Percentiles rank a stretch among this genome's conserved stretches.
These are phyloP conservation scores for Zoanthus sansibaricus DNA, from an alignment of 92 coral and sea anemone genomes.

Conservation along the genomic window DNA sequence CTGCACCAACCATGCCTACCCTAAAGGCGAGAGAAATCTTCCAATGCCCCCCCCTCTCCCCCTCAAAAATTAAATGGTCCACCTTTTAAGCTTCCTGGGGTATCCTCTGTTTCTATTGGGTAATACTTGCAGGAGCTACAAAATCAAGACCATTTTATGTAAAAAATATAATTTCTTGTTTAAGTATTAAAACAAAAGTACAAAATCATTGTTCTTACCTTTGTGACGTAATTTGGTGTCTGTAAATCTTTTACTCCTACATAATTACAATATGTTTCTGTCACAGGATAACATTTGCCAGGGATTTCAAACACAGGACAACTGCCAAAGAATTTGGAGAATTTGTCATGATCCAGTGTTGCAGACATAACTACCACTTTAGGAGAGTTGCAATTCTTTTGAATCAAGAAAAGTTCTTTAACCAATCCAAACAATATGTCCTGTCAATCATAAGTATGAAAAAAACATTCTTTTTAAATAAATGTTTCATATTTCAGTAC, in stretches of 20 bases:
- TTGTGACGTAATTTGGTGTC: slow-evolving; percentile 83
- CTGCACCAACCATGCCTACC: no score
- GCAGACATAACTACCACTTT: slow-evolving; percentile 93
- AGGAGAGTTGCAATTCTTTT: slow-evolving; percentile 46
- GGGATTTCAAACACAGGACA: slow-evolving; percentile 97
- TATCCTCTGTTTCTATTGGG: background rate
- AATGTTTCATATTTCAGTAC: background rate
- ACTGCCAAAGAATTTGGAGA: slow-evolving; percentile 79
- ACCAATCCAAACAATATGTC: slow-evolving; percentile 94
- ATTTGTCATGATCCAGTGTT: slow-evolving; percentile 87
- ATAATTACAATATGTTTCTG: slow-evolving; percentile 72
- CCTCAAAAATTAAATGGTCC: background rate
- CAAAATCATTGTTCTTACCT: slow-evolving; percentile 55
- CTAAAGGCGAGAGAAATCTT: no score
- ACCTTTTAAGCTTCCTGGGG: background rate
- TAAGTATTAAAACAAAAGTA: no score
- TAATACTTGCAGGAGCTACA: background rate
- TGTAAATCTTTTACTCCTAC: slow-evolving; percentile 75
- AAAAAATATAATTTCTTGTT: no score
- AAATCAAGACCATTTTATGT: background rate
- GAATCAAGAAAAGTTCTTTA: slow-evolving; percentile 73
- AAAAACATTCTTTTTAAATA: background rate
- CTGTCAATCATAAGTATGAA: slow-evolving; percentile 44
- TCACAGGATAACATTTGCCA: slow-evolving; percentile 87
- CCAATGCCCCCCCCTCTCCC: no score